Evolutionary conservation across 64 coral and sea anemone species (phyloP), one percentile per base, ranked within the genome.

Genomic region (Cladopsammia gracilis): DNA sequence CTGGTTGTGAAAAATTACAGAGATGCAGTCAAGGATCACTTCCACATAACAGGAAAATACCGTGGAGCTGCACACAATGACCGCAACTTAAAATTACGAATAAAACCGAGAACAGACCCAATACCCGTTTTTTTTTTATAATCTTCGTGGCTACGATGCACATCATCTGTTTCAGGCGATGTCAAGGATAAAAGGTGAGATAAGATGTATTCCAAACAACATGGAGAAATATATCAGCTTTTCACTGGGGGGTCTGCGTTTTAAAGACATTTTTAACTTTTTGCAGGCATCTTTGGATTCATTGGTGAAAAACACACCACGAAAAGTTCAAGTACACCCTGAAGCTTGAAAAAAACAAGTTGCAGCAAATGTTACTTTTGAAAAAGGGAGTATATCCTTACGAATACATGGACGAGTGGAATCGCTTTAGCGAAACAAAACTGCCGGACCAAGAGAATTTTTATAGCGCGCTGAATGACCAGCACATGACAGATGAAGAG

Each of bases 21-120:
- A 15, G 56, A 42, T 4, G 62, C 23, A 24, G 80, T 84, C 11
- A 61, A 53, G 25, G 80, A 84, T 58, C 58, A 64, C 59, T 23
- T 4, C 62, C 80, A 84, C 58, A 3, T 84, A 20, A 64, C 80
- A 84, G 80, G 80, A 11, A 20, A 25, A 47, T 78, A 51, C 75
- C 48, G 75, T 9, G 75, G 51, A 9, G 51, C 51, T 5, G 9
- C 51, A 9, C 51, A 53, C 51, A 53, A 9, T 9, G 51, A 4
- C 9, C 9, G 9, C 51, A 53, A 71, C 6, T 9, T 3, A 71
- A 71, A 71, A 6, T 20, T 67, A 23, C 18, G 22, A 24, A 67
- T 67, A 67, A 67, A 48, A 3, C 42, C 4, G 8, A 48, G 16
- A 9, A 77, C n/a, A 42, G 34, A 77, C 42, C 44, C 4, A 46